Percentiles rank a stretch among this genome's conserved stretches.
Conservation (phyloP, 2,113 vertebrate species). For the Lagopus leucura region DNA sequence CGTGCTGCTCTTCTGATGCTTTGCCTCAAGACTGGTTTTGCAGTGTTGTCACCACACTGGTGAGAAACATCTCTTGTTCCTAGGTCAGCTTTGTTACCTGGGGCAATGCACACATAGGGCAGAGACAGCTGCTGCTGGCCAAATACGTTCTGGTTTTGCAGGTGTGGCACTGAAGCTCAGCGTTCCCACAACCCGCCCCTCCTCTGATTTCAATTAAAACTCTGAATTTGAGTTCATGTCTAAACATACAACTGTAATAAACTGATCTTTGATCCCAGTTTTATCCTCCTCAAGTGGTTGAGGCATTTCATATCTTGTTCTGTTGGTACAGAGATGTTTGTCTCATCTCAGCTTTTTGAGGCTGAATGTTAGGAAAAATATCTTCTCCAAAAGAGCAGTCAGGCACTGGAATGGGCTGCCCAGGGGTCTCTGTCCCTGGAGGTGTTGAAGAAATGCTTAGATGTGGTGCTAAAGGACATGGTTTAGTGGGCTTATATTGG, state of each 20-base stretch:
- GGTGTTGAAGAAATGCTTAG: too few species aligned
- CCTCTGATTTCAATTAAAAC: background rate
- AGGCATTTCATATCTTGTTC: background rate
- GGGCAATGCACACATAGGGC: too few species aligned
- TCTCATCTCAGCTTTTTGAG: background rate
- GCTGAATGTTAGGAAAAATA: too few species aligned
- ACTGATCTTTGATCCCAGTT: background rate
- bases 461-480: too few species aligned
- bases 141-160: background rate
- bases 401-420: too few species aligned
- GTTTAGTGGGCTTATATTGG: too few species aligned
- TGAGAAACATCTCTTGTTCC: background rate
- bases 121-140: background rate
- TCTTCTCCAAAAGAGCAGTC: too few species aligned
- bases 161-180: background rate
- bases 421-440: too few species aligned
- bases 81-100: background rate
- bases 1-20: background rate
- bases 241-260: background rate
- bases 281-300: slow-evolving; percentile 15
- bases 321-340: background rate
- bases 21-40: background rate
- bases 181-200: background rate
- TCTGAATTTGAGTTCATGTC: background rate
- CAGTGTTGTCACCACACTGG: background rate